These are phyloP conservation scores for Monopterus albus DNA, from an alignment of 2,113 vertebrate genomes.

Conservation along the genomic window DNA sequence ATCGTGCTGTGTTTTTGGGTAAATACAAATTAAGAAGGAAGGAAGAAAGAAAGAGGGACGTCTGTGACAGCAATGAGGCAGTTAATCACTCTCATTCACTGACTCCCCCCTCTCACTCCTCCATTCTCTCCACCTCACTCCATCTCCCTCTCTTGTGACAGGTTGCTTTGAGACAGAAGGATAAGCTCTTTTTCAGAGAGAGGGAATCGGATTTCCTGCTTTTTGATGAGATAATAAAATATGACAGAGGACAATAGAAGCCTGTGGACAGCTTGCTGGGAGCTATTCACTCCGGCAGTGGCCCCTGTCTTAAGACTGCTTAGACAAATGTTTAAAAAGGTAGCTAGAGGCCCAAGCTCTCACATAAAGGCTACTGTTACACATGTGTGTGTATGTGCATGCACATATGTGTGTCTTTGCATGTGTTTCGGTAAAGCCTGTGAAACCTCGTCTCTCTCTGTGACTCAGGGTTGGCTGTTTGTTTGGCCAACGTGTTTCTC, in stretches of 20 bases:
- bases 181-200: constrained; percentile 82
- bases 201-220: constrained; percentile 83
- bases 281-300: constrained; percentile 67
- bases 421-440: constrained; percentile 71
- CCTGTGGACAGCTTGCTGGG: constrained; percentile 75
- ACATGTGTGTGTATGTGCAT: constrained; percentile 19
- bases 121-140: constrained; percentile 56
- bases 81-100: constrained; percentile 76
- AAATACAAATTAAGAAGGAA: constrained; percentile 46
- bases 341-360: constrained; percentile 69
- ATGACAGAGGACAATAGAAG: constrained; percentile 80
- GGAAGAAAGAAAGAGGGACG: constrained; percentile 36
- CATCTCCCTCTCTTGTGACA: constrained; percentile 74
- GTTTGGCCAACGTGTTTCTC: constrained; percentile 76
- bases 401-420: constrained; percentile 31
- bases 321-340: constrained; percentile 77
- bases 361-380: constrained; percentile 72
- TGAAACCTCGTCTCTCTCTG: constrained; percentile 74
- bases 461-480: constrained; percentile 78
- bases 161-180: constrained; percentile 80
- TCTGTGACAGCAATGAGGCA: constrained; percentile 65
- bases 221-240: constrained; percentile 84
- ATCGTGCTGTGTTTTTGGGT: constrained; percentile 35
- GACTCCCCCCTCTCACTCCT: constrained; percentile 45
- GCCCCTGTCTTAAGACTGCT: constrained; percentile 75